Evolutionary conservation across 2,888 invertebrate genomes (phyloP), one percentile per base, ranked within the genome.

Genomic region (Pteria penguin): DNA sequence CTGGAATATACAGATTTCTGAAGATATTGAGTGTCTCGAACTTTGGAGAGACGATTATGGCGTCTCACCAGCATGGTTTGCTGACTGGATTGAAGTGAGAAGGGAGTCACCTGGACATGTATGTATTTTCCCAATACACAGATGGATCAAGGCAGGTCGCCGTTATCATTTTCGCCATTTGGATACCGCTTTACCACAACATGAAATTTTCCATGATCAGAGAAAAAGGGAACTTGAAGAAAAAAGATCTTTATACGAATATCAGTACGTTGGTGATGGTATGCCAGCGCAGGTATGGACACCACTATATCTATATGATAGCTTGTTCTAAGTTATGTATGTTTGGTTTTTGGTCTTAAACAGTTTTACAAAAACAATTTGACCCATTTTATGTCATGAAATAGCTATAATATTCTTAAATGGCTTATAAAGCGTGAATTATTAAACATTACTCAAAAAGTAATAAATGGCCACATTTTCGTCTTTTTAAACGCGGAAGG

Each of bases 171-270:
- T 93, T 33, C 78, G 84, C 24, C 88, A 91, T 80, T 89, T 88
- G 80, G 93, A 92, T 74, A 90, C 90, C 2, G 84, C 87, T 27
- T 83, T 93, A 67, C 93, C 93, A 0, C 91, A 92, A 81, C 76
- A 85, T 60, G 92, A 92, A 76, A 74, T 72, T 24, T 84, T 90
- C 74, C 71, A 68, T 2, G 90, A 91, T 14, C 89, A 90, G 70
- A 83, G 93, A 54, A 72, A 82, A 29, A 76, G 82, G 22, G 92
- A 93, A 72, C 83, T 93, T 60, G 86, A 86, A 52, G 87, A 89
- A 45, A 92, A 91, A 79, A 81, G 86, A 63, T 65, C 83, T 18
- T 24, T 83, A 1, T 92, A 92, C 77, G 76, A 81, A 62, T 69
- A 74, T 1, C 62, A 65, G 11, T 81, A 81, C 36, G 85, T 84